Base-by-base conservation (phyloP, 1,140 invertebrate species). In the Platorchestia sp. region DNA sequence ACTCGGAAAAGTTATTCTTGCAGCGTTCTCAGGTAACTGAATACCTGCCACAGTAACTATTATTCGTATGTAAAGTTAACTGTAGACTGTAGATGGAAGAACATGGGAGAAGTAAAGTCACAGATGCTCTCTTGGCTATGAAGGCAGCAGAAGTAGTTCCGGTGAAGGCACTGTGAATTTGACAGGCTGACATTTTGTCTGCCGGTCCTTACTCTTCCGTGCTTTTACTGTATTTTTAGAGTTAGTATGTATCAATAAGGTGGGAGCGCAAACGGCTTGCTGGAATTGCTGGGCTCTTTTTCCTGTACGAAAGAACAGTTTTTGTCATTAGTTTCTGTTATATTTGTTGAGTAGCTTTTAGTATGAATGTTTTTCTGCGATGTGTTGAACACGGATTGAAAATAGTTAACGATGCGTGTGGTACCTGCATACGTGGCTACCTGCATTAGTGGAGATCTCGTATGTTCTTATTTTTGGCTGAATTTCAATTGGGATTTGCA, bases 211-310 rank as follows among this genome's bases (percentile, higher is more conserved):
- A 93, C 91, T 93, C 91, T 45, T 93, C 91, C 91, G 45, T 45
- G 43, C 43, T 45, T 75, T 93, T 93, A 93, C 45, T 47, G 91
- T 93, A 93, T 93, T 47, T 93, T 16, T 93, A 93, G 91, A 45
- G n/a, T 93, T 93, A 93, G 91, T 47, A 90, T 90, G 87, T 90
- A 90, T 90, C 41, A 43, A 90, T 90, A 90, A 90, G 87, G 87
- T 43, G 87, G 87, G 87, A 90, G 87, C 41, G 87, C 41, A 42
- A 36, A 41, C 87, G 87, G 87, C 44, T 90, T 90, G 87, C 87
- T 90, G 87, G 87, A 90, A 44, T 90, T 90, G 87, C 87, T 45
- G 87, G 44, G 87, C 87, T 90, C 87, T 14, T 42, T 19, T 75
- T 75, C 36, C 36, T 10, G 59, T 75, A 51, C 47, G 19, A 6